These are phyloP conservation scores for Manduca sexta DNA, from an alignment of 1,140 invertebrate genomes.

Conservation along the genomic window DNA sequence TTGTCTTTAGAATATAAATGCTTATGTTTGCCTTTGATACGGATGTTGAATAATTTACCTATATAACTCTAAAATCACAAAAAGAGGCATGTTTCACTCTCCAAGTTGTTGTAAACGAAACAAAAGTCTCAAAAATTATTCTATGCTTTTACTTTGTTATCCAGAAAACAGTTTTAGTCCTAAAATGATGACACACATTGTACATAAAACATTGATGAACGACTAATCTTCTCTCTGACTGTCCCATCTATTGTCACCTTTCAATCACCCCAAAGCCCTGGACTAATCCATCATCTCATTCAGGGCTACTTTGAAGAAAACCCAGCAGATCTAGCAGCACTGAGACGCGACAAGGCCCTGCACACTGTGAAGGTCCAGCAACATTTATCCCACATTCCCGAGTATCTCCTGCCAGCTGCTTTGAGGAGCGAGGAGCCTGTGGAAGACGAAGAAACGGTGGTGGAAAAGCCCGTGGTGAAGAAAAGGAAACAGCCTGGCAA, in stretches of 20 bases:
- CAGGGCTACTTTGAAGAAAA: conserved; percentile 96
- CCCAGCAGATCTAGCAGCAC: conserved; percentile 89
- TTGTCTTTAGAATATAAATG: too few relatives aligned
- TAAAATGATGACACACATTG: conserved; percentile 48
- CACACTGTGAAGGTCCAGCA: conserved; percentile 88
- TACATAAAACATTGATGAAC: conserved; percentile 60
- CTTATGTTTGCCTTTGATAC: too few relatives aligned
- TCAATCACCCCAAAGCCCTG: not conserved
- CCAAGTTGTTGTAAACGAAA: too few relatives aligned
- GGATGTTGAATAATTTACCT: too few relatives aligned
- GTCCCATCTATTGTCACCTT: not conserved
- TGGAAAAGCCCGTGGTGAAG: conserved; percentile 16
- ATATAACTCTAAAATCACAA: too few relatives aligned
- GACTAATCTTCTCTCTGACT: conserved; percentile 69
- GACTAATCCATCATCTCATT: not conserved
- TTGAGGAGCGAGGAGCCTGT: conserved; percentile 75
- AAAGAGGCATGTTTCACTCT: too few relatives aligned
- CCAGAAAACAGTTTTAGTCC: too few relatives aligned
- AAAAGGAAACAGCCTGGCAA: conserved; percentile 43
- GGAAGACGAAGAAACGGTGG: conserved; percentile 44
- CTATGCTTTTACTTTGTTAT: too few relatives aligned
- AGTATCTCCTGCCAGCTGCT: conserved; percentile 91
- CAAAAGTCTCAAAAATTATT: too few relatives aligned
- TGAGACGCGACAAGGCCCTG: conserved; percentile 94
- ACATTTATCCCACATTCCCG: conserved; percentile 94